Conservation (phyloP, 2,888 invertebrate genomes). For the Pelosia muscerda region DNA sequence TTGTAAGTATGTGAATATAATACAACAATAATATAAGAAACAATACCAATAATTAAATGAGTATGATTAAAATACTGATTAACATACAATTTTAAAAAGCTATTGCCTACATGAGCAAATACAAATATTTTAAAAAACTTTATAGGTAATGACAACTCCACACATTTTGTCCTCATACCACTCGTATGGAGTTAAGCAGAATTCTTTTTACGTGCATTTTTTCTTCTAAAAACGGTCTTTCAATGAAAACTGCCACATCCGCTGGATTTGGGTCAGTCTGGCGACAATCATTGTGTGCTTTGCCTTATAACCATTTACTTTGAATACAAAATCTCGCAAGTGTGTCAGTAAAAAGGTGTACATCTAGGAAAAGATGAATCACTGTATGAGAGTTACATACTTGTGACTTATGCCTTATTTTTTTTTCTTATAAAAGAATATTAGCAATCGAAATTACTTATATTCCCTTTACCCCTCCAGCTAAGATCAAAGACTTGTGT, state of each 20-base stretch:
- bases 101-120: neutral
- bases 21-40: too few species aligned
- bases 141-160: constrained; percentile 49
- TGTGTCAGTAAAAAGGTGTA: constrained; percentile 25
- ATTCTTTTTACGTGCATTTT: constrained; percentile 72
- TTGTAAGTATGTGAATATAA: too few species aligned
- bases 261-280: constrained; percentile 84
- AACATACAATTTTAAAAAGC: neutral
- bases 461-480: too few species aligned
- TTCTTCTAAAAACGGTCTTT: constrained; percentile 59
- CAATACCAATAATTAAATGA: too few species aligned
- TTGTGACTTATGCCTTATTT: too few species aligned
- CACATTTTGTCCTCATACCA: constrained; percentile 46
- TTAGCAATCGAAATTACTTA: too few species aligned
- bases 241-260: constrained; percentile 73
- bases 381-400: neutral
- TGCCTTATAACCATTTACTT: constrained; percentile 16
- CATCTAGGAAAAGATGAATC: constrained; percentile 20
- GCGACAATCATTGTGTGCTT: constrained; percentile 69
- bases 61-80: too few species aligned
- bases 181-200: constrained; percentile 71
- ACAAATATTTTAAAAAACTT: neutral
- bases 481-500: too few species aligned
- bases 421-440: too few species aligned
- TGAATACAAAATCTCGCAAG: constrained; percentile 17